A percentile compares a stretch with the other conserved stretches of the same genome.
These are phyloP conservation scores for Drosophila watanabei DNA, from an alignment of 1,140 invertebrate genomes.

Conservation along the genomic window DNA sequence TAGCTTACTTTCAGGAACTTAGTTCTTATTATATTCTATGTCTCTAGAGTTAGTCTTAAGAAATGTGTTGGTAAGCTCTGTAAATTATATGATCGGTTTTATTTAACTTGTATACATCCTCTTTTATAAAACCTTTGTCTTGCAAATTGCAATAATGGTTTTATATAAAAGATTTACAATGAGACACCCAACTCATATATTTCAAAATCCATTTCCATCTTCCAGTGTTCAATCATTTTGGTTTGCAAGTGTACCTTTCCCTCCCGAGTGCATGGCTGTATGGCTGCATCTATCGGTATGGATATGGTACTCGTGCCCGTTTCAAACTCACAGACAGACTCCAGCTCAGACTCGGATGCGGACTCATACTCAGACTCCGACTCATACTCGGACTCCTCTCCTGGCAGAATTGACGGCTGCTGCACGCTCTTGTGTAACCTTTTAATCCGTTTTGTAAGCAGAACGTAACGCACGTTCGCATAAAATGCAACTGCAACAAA, in stretches of 20 bases:
- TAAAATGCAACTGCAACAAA: slow-evolving; percentile 52
- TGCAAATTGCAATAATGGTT: background rate
- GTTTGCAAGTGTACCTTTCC: slow-evolving; percentile 15
- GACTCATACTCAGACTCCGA: slow-evolving; percentile 3
- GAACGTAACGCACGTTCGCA: slow-evolving; percentile 81
- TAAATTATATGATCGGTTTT: background rate
- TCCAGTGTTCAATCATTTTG: background rate
- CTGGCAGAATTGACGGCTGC: slow-evolving; percentile 49
- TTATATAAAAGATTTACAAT: background rate
- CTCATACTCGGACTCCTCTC: slow-evolving; percentile 8
- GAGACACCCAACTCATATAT: too few relatives aligned
- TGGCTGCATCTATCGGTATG: slow-evolving; percentile 38
- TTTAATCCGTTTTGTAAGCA: slow-evolving; percentile 85
- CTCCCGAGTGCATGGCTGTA: slow-evolving; percentile 21
- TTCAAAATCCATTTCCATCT: background rate
- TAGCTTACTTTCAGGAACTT: background rate
- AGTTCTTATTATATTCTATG: too few relatives aligned
- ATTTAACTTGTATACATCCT: background rate
- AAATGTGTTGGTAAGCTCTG: background rate
- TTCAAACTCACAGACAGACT: slow-evolving; percentile 13
- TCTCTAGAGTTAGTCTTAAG: background rate
- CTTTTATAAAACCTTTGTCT: background rate
- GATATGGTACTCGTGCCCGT: slow-evolving; percentile 52
- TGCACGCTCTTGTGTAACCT: slow-evolving; percentile 82
- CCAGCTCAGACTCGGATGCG: slow-evolving; percentile 6